phyloP scores from a whole-genome alignment of 2,888 invertebrate genomes.

The Molanna angustata region DNA sequence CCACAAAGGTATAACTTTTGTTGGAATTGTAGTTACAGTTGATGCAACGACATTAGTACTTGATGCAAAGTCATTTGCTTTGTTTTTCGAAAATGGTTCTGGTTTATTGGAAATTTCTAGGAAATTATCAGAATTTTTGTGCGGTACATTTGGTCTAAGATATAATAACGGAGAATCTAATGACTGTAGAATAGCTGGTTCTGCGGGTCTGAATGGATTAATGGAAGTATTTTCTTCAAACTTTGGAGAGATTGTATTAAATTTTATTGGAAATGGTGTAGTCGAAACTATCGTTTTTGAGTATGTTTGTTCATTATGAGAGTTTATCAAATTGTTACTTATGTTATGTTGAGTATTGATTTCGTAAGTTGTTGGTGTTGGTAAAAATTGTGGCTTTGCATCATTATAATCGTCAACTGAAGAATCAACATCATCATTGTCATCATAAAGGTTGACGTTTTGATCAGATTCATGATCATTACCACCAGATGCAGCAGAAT shows the following conservation, averaged over 20 bases:
- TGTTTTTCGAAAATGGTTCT: slow-evolving; percentile 38
- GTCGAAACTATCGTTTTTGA: too few species aligned
- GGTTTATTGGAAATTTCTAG: too few species aligned
- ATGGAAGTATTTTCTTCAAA: slow-evolving; percentile 45
- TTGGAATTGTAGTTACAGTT: slow-evolving; percentile 10
- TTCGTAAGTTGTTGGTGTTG: slow-evolving; percentile 28
- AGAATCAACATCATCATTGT: slow-evolving; percentile 33
- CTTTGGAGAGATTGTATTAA: slow-evolving; percentile 43
- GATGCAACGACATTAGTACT: slow-evolving; percentile 48
- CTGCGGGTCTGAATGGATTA: slow-evolving; percentile 49
- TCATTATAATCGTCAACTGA: slow-evolving; percentile 46
- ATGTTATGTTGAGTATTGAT: too few species aligned
- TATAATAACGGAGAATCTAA: slow-evolving; percentile 61
- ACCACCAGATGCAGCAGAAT: slow-evolving; percentile 46
- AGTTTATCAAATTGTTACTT: too few species aligned
- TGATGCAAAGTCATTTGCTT: slow-evolving; percentile 47
- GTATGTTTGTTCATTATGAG: too few species aligned
- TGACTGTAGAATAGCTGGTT: slow-evolving; percentile 49
- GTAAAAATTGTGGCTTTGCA: slow-evolving; percentile 30
- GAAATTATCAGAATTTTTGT: slow-evolving; percentile 54
- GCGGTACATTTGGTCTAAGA: slow-evolving; percentile 51
- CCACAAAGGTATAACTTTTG: background rate
- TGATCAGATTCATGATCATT: slow-evolving; percentile 33
- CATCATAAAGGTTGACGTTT: slow-evolving; percentile 1
- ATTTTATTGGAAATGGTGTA: too few species aligned